These are phyloP conservation scores for Remorina albescens DNA, from an alignment of 2,797 vertebrate species.

Conservation along the genomic window DNA sequence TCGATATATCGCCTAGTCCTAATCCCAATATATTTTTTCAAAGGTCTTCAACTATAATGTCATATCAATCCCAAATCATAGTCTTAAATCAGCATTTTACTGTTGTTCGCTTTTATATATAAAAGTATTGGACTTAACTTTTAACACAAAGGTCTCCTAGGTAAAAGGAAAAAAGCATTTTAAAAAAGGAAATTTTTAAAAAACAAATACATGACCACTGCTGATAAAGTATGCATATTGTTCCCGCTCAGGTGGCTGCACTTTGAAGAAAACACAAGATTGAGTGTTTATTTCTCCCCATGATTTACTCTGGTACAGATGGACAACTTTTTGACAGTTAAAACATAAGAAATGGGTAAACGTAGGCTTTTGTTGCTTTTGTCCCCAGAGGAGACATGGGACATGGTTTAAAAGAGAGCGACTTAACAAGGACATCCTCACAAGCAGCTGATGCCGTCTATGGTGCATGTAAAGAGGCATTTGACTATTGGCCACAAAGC, in stretches of 20 bases:
- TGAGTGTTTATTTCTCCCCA: too few species aligned
- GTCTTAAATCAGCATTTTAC: too few species aligned
- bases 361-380: background rate
- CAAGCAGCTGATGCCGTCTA: background rate
- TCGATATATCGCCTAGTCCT: too few species aligned
- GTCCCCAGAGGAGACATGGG: background rate
- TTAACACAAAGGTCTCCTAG: background rate
- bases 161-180: background rate
- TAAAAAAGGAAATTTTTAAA: too few species aligned
- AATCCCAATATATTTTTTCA: background rate
- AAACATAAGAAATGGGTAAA: background rate
- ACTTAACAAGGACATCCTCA: background rate
- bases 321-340: background rate
- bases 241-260: background rate
- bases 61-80: background rate
- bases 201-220: background rate
- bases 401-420: background rate
- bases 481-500: background rate
- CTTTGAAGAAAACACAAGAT: too few species aligned
- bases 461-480: slow-evolving; percentile 8
- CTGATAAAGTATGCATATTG: background rate
- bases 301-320: background rate
- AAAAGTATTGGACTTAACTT: background rate
- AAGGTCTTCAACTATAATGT: background rate
- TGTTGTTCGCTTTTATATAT: too few species aligned